Evolutionary conservation across 1,140 invertebrate genomes (phyloP), one percentile per base, ranked within the genome.

Genomic region (Hyles vespertilio): DNA sequence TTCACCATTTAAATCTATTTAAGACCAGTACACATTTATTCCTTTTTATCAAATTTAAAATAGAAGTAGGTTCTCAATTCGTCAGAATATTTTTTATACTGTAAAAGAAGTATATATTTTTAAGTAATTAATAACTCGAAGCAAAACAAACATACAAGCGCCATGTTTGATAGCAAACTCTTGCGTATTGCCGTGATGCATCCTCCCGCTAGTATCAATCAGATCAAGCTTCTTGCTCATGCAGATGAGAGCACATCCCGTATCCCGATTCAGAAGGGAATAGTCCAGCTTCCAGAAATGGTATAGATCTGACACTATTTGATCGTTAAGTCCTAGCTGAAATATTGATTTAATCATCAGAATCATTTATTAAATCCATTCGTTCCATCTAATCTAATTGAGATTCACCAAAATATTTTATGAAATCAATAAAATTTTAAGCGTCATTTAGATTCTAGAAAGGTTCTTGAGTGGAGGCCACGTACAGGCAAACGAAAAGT

Each of bases 161-260:
- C 82, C 82, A 59, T 83, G 75, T 32, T 60, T 70, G 3, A 70
- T 32, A 33, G 79, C 80, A 44, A 77, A 82, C 44, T 83, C 76
- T 50, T 77, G 58, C 0, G 79, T 70, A 11, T 81, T 83, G 0
- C 77, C 82, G 32, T 85, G 82, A 7, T 85, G 80, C 0, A 85
- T 49, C 36, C 73, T 77, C 1, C 80, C 82, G 32, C 44, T 56
- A 1, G 53, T 36, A 22, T 81, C 79, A 1, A 85, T 44, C 4
- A 85, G 68, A 34, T 85, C 69, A 5, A 85, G 58, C 57, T 85
- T 83, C 53, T 75, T 74, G 54, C 71, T 76, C 77, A 85, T 81
- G 55, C 82, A 85, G 33, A 78, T 69, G 32, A 85, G 73, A 46
- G 72, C 70, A 48, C 82, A 85, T 32, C 82, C 82, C 1, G 74